A percentile compares a stretch with the other conserved stretches of the same genome.
phyloP scores from a whole-genome alignment of 2,888 invertebrate genomes.

The Caenorhabditis sp. region DNA sequence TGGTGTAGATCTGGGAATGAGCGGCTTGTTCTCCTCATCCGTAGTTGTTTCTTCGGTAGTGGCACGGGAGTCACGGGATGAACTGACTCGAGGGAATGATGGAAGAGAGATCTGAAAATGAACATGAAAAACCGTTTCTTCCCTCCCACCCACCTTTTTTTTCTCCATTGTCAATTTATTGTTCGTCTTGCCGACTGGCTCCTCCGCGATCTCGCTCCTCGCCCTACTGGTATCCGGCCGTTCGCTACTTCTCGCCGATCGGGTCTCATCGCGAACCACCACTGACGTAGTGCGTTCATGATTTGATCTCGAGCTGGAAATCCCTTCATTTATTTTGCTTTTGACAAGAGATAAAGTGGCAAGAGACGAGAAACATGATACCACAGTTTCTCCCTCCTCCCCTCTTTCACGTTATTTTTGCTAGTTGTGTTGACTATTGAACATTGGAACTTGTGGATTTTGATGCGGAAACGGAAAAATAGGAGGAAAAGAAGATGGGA shows the following conservation, averaged over 20 bases:
- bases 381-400: slow-evolving; percentile 7
- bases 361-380: slow-evolving; percentile 31
- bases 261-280: slow-evolving; percentile 41
- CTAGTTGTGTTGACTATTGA: no score
- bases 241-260: slow-evolving; percentile 24
- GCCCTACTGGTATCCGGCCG: slow-evolving; percentile 15
- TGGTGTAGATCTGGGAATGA: slow-evolving; percentile 20
- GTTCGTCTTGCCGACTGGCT: slow-evolving; percentile 4
- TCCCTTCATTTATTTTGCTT: slow-evolving; percentile 42
- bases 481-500: not conserved
- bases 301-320: slow-evolving; percentile 54
- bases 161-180: slow-evolving; percentile 27
- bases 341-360: slow-evolving; percentile 47
- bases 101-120: slow-evolving; percentile 50
- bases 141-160: slow-evolving; percentile 14
- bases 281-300: slow-evolving; percentile 54
- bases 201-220: slow-evolving; percentile 24
- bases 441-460: not conserved
- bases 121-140: not conserved
- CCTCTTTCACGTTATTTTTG: not conserved
- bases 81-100: slow-evolving; percentile 28
- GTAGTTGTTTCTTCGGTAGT: slow-evolving; percentile 61
- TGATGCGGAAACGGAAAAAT: not conserved
- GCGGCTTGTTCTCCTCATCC: slow-evolving; percentile 58
- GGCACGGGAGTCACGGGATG: slow-evolving; percentile 50